Conservation (phyloP, 2,113 vertebrate species). For the Cariama cristata region DNA sequence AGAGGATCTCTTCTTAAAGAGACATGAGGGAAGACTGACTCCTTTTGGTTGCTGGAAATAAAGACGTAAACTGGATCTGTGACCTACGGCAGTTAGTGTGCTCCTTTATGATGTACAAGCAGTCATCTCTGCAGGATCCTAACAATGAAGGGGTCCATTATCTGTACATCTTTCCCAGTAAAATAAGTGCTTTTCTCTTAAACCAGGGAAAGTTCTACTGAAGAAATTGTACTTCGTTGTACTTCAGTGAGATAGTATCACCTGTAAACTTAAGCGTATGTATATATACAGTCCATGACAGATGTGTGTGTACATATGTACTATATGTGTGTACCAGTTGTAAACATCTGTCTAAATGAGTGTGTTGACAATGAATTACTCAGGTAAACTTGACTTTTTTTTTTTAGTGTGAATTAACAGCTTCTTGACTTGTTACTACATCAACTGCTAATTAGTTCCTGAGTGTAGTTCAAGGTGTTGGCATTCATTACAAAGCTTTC, state of each 20-base stretch:
- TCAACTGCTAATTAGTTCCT: slow-evolving; percentile 71
- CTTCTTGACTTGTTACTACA: slow-evolving; percentile 71
- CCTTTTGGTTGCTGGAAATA: background rate
- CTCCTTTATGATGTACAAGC: background rate
- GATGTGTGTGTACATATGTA: background rate
- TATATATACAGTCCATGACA: background rate
- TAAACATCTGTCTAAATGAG: slow-evolving; percentile 33
- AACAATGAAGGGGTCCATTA: background rate
- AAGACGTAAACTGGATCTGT: background rate
- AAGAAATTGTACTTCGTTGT: background rate
- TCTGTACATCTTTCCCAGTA: background rate
- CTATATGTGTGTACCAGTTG: background rate
- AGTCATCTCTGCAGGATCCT: background rate
- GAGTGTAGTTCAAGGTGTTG: slow-evolving; percentile 67
- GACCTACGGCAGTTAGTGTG: background rate
- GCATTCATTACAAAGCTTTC: slow-evolving; percentile 69
- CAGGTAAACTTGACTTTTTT: slow-evolving; percentile 6
- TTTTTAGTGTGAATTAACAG: slow-evolving; percentile 54
- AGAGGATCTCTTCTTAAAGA: background rate
- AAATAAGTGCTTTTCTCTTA: background rate
- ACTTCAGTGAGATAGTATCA: background rate
- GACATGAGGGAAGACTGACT: background rate
- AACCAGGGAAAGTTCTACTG: background rate
- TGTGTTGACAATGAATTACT: slow-evolving; percentile 47
- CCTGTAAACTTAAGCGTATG: background rate